Percentiles rank a stretch among this genome's conserved stretches.
phyloP scores from a whole-genome alignment of 1,140 invertebrate genomes.

The Contarinia nasturtii region DNA sequence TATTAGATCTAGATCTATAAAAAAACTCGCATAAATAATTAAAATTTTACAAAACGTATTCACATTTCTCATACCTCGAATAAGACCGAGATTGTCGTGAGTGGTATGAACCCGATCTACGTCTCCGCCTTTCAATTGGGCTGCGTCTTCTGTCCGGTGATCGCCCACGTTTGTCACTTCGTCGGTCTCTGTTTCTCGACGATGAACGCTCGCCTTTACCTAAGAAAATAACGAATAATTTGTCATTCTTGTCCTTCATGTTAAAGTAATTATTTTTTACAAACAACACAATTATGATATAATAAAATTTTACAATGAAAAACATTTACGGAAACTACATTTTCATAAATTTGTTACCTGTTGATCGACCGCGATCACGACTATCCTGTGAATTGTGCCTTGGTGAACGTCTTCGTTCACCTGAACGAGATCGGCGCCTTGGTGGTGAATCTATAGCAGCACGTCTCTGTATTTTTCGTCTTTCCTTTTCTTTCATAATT shows the following conservation, averaged over 20 bases:
- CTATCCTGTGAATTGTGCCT: not conserved
- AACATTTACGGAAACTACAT: no score
- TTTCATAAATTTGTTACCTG: no score
- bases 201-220: not conserved
- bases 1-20: slow-evolving; percentile 24
- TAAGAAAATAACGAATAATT: no score
- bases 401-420: slow-evolving; percentile 6
- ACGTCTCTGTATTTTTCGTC: slow-evolving; percentile 39
- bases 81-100: slow-evolving; percentile 23
- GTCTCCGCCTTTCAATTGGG: slow-evolving; percentile 7
- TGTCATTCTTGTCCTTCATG: no score
- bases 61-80: slow-evolving; percentile 11
- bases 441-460: slow-evolving; percentile 12
- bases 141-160: slow-evolving; percentile 6
- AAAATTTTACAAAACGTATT: not conserved
- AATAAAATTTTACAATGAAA: no score
- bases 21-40: not conserved
- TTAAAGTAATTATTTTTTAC: no score
- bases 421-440: slow-evolving; percentile 15
- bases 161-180: slow-evolving; percentile 10
- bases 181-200: not conserved
- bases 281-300: no score
- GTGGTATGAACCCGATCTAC: not conserved
- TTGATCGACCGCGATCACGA: not conserved
- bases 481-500: slow-evolving; percentile 65